Evolutionary conservation across 1,140 invertebrate genomes (phyloP).

Genomic region (Acyrthosiphon pisum): DNA sequence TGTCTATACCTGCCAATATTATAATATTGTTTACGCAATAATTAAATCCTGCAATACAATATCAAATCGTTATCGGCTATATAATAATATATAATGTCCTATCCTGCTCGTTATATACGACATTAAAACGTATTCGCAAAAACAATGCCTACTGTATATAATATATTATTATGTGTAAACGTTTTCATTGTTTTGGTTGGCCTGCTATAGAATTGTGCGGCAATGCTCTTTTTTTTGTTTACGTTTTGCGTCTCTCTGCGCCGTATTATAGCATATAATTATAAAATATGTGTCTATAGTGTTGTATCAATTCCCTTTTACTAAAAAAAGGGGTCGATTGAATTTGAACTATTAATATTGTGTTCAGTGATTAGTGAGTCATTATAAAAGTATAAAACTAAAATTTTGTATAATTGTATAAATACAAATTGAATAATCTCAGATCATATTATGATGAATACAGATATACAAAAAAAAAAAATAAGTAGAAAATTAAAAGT

Average conservation of each 20-base stretch:
- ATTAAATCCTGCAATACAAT: background rate
- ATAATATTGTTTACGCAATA: background rate
- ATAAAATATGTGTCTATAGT: background rate
- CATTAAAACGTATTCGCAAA: background rate
- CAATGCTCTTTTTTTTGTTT: background rate
- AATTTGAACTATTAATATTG: background rate
- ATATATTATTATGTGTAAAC: background rate
- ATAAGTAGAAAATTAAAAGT: no score
- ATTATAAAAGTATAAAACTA: background rate
- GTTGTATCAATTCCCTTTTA: background rate
- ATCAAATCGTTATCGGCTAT: background rate
- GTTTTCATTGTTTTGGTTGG: background rate
- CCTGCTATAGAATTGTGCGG: background rate
- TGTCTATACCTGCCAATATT: background rate
- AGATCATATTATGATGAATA: background rate
- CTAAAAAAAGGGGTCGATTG: background rate
- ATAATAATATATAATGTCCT: background rate
- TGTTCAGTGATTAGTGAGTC: background rate
- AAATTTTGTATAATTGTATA: background rate
- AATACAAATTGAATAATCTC: background rate
- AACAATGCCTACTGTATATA: background rate
- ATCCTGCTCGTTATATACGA: background rate
- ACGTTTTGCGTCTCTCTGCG: background rate
- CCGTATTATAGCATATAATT: no score
- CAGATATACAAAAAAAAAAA: no score